Conservation (phyloP, 2,113 vertebrate species). For the Heteronetta atricapilla region DNA sequence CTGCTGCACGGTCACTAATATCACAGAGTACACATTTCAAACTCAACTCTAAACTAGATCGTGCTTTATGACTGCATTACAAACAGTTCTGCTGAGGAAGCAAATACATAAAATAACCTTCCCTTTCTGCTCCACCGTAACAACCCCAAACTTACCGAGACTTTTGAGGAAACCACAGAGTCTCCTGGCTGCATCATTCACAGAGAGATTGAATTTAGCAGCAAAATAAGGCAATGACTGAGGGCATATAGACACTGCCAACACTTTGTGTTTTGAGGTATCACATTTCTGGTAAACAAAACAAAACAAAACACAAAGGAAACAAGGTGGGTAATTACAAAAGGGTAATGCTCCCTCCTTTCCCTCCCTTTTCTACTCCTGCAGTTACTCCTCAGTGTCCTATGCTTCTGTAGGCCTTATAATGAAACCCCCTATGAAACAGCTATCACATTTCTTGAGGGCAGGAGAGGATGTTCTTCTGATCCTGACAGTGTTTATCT, state of each 20-base stretch:
- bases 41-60: neutral
- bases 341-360: neutral
- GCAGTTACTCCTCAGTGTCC: neutral
- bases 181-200: constrained; percentile 87
- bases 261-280: constrained; percentile 82
- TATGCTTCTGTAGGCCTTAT: neutral
- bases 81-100: neutral
- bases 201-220: constrained; percentile 85
- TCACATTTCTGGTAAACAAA: constrained; percentile 78
- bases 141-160: constrained; percentile 80
- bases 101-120: neutral
- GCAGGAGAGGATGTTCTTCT: neutral
- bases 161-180: constrained; percentile 93
- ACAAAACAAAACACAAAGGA: constrained; percentile 15
- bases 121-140: neutral
- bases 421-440: neutral
- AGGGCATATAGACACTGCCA: constrained; percentile 81
- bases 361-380: neutral
- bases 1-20: neutral
- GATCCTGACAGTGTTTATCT: neutral
- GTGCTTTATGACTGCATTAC: neutral
- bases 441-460: neutral
- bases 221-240: constrained; percentile 92
- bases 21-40: fast-evolving
- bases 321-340: neutral